Evolutionary conservation across 2,797 vertebrate genomes (phyloP), one percentile per base, ranked within the genome.

Genomic region (Xenopus petersii): DNA sequence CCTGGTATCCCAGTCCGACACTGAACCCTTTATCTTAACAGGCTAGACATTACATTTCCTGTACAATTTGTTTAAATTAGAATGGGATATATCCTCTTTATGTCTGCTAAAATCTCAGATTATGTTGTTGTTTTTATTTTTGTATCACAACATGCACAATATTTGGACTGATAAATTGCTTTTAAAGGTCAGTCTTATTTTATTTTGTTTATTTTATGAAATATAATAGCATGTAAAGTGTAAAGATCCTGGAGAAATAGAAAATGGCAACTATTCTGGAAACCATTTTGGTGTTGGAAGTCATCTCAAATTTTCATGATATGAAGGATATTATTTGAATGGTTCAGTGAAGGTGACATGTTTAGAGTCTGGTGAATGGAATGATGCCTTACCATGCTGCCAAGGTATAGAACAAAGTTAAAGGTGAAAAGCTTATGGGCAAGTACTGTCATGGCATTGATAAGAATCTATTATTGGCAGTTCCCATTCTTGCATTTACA

Each of bases 331-430:
- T 75, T 87, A 91, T 80, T 84, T 97, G 77, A 83, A 83, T 12
- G 96, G 97, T 80, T 83, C 74, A 0, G 33, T 81, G 26, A 90
- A 82, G 72, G 80, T 96, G 12, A 86, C 55, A 0, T 98, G 97
- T 84, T 83, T 89, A 79, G 94, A 95, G 36, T 92, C 92, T 0
- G 95, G 95, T 81, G 82, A 77, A 71, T 98, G 97, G 96, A 88
- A 85, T 55, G 67, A 88, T 69, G 49, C 49, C 4, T 8, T 86
- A 16, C 96, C 96, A 0, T 88, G 89, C 73, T 98, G 96, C 87
- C 88, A 91, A 95, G 95, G 96, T 98, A 84, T 49, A 26, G 46
- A 75, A 73, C 61, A 64, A 48, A 64, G 30, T 36, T 68, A 64
- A 73, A 70, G 67, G 67, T 70, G 67, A 70, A 70, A 70, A 65